These are phyloP conservation scores for Plagodis pulveraria DNA, from an alignment of 2,888 invertebrate species.

Conservation along the genomic window DNA sequence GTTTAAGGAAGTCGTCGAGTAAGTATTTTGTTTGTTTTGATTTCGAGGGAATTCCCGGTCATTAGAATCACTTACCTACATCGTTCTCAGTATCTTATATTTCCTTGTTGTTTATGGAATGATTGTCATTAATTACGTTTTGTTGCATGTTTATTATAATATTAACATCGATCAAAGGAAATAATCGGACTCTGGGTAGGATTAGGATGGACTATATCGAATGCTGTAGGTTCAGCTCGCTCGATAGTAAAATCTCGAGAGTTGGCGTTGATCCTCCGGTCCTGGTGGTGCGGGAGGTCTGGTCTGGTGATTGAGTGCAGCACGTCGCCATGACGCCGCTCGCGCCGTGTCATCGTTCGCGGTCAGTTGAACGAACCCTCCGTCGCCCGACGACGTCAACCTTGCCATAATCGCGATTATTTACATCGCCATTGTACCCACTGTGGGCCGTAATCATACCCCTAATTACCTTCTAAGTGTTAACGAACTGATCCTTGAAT, in stretches of 20 bases:
- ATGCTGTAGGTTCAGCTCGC: background rate
- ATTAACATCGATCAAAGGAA: constrained; percentile 13
- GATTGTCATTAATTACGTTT: constrained; percentile 21
- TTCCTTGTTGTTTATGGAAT: constrained; percentile 4
- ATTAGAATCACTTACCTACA: background rate
- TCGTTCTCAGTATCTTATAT: background rate
- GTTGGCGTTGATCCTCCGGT: constrained; percentile 20
- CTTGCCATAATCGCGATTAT: constrained; percentile 84
- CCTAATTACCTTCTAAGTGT: constrained; percentile 61
- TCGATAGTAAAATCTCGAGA: constrained; percentile 14
- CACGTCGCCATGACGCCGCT: constrained; percentile 70
- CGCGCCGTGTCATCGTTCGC: constrained; percentile 83
- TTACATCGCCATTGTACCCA: constrained; percentile 80
- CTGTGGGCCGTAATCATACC: constrained; percentile 61
- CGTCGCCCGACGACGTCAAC: constrained; percentile 79
- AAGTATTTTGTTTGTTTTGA: constrained; percentile 43
- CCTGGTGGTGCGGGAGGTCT: constrained; percentile 40
- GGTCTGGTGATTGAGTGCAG: constrained; percentile 32
- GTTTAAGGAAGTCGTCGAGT: constrained; percentile 63
- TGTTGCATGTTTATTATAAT: constrained; percentile 31
- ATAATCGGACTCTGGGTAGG: background rate
- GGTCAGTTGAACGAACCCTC: constrained; percentile 84
- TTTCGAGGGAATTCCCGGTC: constrained; percentile 10
- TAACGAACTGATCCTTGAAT: constrained; percentile 11
- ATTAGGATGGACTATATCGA: too few species aligned